Conservation (phyloP, 2,888 invertebrate species). For the Serripes groenlandicus region DNA sequence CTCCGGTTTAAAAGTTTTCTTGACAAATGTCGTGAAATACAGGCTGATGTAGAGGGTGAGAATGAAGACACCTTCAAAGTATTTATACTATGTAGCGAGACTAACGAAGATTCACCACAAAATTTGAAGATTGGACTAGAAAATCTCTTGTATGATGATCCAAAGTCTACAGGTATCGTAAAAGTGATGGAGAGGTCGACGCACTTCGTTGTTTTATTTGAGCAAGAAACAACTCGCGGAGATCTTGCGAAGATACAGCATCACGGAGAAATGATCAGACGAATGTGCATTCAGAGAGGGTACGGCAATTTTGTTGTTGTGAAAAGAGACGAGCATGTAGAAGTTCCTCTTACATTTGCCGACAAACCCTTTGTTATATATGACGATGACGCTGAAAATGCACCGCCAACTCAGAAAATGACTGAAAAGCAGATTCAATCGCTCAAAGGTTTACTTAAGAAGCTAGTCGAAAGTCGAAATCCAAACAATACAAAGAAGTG, state of each 20-base stretch:
- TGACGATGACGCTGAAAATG: too few species aligned
- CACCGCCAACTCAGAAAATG: too few species aligned
- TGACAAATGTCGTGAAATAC: background rate
- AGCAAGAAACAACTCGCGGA: background rate
- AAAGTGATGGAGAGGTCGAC: slow-evolving; percentile 20
- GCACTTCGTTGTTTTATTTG: slow-evolving; percentile 37
- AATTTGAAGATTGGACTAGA: background rate
- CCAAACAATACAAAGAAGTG: too few species aligned
- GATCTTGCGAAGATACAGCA: background rate
- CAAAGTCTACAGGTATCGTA: slow-evolving; percentile 18
- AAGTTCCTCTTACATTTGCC: too few species aligned
- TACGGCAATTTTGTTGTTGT: slow-evolving; percentile 27
- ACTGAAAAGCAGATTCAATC: too few species aligned
- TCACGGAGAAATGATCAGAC: slow-evolving; percentile 15
- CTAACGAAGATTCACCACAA: background rate
- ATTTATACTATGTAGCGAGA: slow-evolving; percentile 41
- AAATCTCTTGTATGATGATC: background rate
- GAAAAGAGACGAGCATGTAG: background rate
- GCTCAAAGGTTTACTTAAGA: too few species aligned
- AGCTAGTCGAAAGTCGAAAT: too few species aligned
- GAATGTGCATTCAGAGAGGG: background rate
- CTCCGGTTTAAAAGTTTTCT: slow-evolving; percentile 34
- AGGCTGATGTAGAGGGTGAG: background rate
- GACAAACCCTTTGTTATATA: too few species aligned
- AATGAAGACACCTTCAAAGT: slow-evolving; percentile 30